Conservation (phyloP, 2,113 vertebrate genomes). For the Lamprotornis superbus region DNA sequence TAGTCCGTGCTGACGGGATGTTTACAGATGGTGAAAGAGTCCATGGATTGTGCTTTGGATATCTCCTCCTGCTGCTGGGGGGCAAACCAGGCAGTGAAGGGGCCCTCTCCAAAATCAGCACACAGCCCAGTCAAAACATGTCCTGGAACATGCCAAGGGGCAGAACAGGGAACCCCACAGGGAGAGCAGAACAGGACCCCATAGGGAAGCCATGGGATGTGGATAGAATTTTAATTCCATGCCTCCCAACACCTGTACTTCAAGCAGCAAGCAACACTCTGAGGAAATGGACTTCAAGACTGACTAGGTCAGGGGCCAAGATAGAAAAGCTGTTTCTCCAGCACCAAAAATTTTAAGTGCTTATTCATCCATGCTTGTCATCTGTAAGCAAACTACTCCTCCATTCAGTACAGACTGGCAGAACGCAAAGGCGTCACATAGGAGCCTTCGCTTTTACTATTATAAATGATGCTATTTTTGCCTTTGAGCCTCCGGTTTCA, state of each 20-base stretch:
- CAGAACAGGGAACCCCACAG: too few relatives aligned
- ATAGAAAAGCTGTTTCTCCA: background rate
- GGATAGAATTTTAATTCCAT: background rate
- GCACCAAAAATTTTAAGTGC: background rate
- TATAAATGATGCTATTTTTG: constrained; percentile 39
- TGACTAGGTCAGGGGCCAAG: background rate
- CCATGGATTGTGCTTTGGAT: background rate
- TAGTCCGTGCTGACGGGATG: background rate
- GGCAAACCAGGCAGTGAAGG: background rate
- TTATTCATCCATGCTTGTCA: constrained; percentile 33
- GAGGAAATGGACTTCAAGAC: background rate
- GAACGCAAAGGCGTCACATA: background rate
- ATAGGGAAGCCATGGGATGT: background rate
- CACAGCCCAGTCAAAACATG: background rate
- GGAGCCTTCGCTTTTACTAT: constrained; percentile 19
- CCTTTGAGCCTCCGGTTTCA: background rate
- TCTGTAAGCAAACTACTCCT: constrained; percentile 40
- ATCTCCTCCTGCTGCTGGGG: background rate
- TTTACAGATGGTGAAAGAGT: background rate
- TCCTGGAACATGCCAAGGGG: background rate
- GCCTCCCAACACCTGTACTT: background rate
- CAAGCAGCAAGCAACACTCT: fast-evolving
- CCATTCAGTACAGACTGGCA: constrained; percentile 25
- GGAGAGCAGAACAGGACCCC: background rate
- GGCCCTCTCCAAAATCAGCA: background rate